Evolutionary conservation across 2,797 vertebrate species (phyloP), one percentile per base, ranked within the genome.

Genomic region (Pygocentrus nattereri): DNA sequence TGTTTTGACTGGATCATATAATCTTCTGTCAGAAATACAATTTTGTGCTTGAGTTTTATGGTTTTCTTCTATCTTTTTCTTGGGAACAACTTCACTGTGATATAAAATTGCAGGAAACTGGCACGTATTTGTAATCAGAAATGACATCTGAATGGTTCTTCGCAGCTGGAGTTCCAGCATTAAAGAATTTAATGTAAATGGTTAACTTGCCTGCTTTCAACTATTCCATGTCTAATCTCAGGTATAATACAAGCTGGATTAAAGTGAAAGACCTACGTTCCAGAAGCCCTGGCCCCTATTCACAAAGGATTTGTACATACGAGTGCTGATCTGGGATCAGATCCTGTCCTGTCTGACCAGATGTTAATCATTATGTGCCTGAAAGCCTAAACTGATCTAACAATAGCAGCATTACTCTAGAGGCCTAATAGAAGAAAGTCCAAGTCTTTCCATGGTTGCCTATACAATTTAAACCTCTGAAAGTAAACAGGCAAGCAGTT

Each of bases 271-370:
- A 50, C n/a, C n/a, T 69, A 27, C 50, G 58, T 70, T 23, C 6
- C 64, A 18, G n/a, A 59, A 70, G 77, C 23, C 13, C 27, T 50
- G 41, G 54, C 34, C 38, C 44, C 54, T 62, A 58, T 49, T 59
- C 65, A 23, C n/a, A 79, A 68, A 65, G 23, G 70, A 47, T 74
- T 61, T 56, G 23, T 19, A n/a, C 44, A 61, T 62, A 49, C 67
- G 52, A 80, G 49, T 74, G 61, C 27, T 74, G 71, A 74, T 74
- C 62, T 74, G 13, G 30, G 79, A 74, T 74, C 62, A 74, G 54
- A 47, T 31, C 50, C 31, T 74, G 25, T 38, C 34, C 49, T 67
- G 31, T 50, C 58, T 64, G 78, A 47, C 61, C 72, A 74, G 72
- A 54, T 65, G 59, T 79, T 71, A 62, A 71, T 64, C 78, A 64